Evolutionary conservation across 2,113 vertebrate species (phyloP), one percentile per base, ranked within the genome.

Genomic region (Plecturocebus donacophilus): DNA sequence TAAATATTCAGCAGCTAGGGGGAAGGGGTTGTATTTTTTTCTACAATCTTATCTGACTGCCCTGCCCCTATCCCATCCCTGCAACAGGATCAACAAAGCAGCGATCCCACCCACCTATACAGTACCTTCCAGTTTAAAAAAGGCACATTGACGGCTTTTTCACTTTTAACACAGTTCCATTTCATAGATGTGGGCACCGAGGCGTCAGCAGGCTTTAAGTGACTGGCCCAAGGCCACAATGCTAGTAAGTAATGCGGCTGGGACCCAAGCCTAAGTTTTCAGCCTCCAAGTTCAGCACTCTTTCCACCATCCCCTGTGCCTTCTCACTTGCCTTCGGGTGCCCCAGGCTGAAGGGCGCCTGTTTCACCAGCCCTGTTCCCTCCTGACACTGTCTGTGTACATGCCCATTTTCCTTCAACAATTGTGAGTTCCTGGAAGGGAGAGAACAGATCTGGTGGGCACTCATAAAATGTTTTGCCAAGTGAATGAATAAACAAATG

Each of bases 181-280:
- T 94, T 91, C 81, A 92, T 17, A 82, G 89, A 91, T 83, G 40
- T 68, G 45, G 17, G 11, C 56, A 88, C 38, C 79, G 73, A 96
- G 83, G 54, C 38, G 52, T 66, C 90, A 64, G 82, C 75, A 77
- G n/a, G 35, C 58, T 87, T 93, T 42, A 79, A 97, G 27, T 86
- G 71, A 47, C 58, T 82, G 20, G 13, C 58, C 49, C 13, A 82
- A 70, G 32, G 80, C n/a, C 58, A 75, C 17, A 35, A 38, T 3
- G 25, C 42, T 66, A 66, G 21, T 30, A 88, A 83, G 86, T 35
- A 66, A 80, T 17, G 52, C 87, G 87, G 23, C 73, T 23, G 88
- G 40, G 42, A 95, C 90, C 90, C 79, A 14, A 40, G 52, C 73
- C 68, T 82, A 66, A 86, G 5, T 71, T 56, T 96, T 40, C 25